These are phyloP conservation scores for Drosophila santomea DNA, from an alignment of 1,140 invertebrate species.

Conservation along the genomic window DNA sequence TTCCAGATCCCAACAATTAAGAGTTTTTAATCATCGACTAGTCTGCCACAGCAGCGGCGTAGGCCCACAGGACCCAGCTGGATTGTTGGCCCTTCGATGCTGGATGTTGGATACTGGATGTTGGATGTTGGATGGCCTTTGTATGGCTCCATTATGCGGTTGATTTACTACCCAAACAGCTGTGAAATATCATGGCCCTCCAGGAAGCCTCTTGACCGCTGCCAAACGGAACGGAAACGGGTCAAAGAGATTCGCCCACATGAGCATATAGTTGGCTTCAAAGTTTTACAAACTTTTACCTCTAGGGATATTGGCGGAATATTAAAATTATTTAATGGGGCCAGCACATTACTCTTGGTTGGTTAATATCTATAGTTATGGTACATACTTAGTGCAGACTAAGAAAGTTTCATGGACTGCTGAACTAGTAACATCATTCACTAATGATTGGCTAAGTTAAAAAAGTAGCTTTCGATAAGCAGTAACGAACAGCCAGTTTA, in stretches of 20 bases:
- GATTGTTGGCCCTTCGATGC: conserved; percentile 5
- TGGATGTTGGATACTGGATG: too few species aligned
- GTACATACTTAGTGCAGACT: too few species aligned
- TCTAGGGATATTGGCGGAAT: neutral
- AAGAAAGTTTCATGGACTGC: too few species aligned
- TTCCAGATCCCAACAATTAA: conserved; percentile 44
- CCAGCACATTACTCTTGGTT: too few species aligned
- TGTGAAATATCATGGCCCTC: conserved; percentile 53
- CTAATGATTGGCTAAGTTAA: too few species aligned
- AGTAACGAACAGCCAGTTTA: too few species aligned
- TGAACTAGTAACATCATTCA: too few species aligned
- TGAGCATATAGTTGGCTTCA: conserved; percentile 10
- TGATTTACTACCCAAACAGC: conserved; percentile 70
- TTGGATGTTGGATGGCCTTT: conserved; percentile 15
- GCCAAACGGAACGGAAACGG: conserved; percentile 33
- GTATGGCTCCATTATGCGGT: conserved; percentile 64
- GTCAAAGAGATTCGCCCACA: conserved; percentile 13
- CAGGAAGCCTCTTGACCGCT: conserved; percentile 23
- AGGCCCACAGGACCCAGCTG: conserved; percentile 42
- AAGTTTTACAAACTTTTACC: conserved; percentile 16
- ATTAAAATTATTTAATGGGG: neutral
- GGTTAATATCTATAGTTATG: neutral
- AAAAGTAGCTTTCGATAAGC: too few species aligned
- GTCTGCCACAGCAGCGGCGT: conserved; percentile 1
- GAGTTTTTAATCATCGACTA: conserved; percentile 67